These are phyloP conservation scores for Sciurus niger DNA, from an alignment of 2,113 vertebrate species.

Conservation along the genomic window DNA sequence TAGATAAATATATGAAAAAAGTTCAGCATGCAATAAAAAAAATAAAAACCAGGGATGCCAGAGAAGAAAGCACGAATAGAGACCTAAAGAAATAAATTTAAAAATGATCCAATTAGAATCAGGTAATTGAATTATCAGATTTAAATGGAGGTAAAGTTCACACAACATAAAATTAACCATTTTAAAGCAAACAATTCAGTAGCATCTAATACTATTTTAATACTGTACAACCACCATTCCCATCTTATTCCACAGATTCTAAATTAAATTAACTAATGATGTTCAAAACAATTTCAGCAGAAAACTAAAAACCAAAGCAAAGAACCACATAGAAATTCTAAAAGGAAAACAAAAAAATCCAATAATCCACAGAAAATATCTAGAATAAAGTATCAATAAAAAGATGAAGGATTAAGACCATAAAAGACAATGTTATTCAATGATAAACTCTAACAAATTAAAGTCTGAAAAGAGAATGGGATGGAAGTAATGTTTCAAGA, in stretches of 20 bases:
- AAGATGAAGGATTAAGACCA: neutral
- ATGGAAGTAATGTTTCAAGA: neutral
- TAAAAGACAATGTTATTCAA: neutral
- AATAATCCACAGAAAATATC: neutral
- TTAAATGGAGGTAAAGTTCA: neutral
- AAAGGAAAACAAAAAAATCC: neutral
- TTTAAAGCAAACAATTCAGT: neutral
- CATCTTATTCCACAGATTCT: neutral
- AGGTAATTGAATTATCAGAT: neutral
- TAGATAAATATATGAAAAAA: neutral
- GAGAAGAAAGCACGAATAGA: neutral
- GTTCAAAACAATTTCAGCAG: neutral
- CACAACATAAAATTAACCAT: neutral
- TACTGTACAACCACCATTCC: neutral
- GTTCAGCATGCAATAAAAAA: neutral
- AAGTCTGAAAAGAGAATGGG: neutral
- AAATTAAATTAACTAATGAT: neutral
- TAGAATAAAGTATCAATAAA: neutral
- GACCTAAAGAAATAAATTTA: neutral
- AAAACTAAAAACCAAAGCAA: neutral
- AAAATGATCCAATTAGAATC: neutral
- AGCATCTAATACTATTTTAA: neutral
- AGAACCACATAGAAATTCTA: neutral
- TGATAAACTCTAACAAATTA: neutral
- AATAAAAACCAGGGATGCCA: neutral